A percentile compares a stretch with the other conserved stretches of the same genome.
Evolutionary conservation across 2,113 vertebrate species (phyloP).

Genomic region (Anarhynchus alexandrinus): DNA sequence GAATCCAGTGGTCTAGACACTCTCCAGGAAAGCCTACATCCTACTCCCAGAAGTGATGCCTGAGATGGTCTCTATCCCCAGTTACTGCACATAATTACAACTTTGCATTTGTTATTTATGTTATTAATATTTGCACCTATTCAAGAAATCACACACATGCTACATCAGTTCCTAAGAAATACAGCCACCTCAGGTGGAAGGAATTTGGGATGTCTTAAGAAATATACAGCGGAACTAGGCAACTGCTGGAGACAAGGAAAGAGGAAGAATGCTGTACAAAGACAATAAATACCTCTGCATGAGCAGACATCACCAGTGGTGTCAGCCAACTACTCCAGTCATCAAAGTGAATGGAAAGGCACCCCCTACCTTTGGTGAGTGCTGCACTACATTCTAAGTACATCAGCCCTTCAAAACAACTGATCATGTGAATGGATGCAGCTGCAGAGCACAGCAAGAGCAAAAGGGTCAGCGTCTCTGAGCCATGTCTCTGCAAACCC

Average conservation of each 20-base stretch:
- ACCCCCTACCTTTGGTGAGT: neutral
- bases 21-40: neutral
- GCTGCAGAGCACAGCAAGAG: neutral
- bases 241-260: neutral
- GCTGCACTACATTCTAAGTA: neutral
- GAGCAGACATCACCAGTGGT: neutral
- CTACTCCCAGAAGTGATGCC: neutral
- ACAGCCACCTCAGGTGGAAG: neutral
- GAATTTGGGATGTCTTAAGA: neutral
- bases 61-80: neutral
- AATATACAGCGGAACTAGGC: neutral
- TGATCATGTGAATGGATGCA: rapidly evolving
- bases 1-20: neutral
- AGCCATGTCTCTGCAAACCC: neutral
- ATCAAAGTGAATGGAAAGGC: neutral
- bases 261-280: neutral
- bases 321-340: neutral
- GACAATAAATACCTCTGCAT: neutral
- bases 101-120: neutral
- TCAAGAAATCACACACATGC: neutral
- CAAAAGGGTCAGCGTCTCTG: neutral
- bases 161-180: neutral
- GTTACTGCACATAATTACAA: neutral
- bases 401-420: neutral
- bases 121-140: neutral